These are phyloP conservation scores for Rhagonycha fulva DNA, from an alignment of 2,888 invertebrate species.

Conservation along the genomic window DNA sequence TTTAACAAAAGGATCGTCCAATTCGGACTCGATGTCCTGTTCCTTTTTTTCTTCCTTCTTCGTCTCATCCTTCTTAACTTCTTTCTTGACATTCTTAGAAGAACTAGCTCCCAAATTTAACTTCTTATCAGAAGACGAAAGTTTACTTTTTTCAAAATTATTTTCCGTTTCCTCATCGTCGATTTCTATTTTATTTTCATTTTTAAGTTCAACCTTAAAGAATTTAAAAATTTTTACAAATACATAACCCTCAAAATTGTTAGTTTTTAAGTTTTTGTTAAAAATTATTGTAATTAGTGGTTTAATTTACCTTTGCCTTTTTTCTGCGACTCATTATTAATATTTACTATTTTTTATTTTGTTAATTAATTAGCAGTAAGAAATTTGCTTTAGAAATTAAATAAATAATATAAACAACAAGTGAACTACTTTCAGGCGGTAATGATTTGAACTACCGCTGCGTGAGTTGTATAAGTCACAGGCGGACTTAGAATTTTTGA, in stretches of 20 bases:
- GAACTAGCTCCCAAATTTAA: conserved; percentile 53
- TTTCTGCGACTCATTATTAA: conserved; percentile 16
- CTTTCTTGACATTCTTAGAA: conserved; percentile 55
- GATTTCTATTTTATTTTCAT: conserved; percentile 69
- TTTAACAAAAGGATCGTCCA: conserved; percentile 65
- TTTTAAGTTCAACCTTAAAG: conserved; percentile 66
- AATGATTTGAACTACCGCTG: background rate
- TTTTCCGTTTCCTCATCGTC: conserved; percentile 66
- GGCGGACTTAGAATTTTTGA: background rate
- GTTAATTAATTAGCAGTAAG: background rate
- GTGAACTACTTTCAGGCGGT: background rate
- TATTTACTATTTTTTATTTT: background rate
- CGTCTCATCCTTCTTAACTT: conserved; percentile 58
- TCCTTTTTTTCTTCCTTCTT: conserved; percentile 60
- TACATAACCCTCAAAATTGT: conserved; percentile 31
- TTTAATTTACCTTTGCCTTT: conserved; percentile 9
- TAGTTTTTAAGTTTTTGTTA: background rate
- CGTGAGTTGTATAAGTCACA: background rate
- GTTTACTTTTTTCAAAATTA: conserved; percentile 66
- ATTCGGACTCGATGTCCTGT: conserved; percentile 66
- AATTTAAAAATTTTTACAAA: conserved; percentile 11
- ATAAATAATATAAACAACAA: background rate
- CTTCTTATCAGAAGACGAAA: conserved; percentile 63
- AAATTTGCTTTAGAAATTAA: background rate
- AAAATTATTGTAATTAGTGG: background rate